These are phyloP conservation scores for Linnaemya vulpina DNA, from an alignment of 2,888 invertebrate genomes.

Conservation along the genomic window DNA sequence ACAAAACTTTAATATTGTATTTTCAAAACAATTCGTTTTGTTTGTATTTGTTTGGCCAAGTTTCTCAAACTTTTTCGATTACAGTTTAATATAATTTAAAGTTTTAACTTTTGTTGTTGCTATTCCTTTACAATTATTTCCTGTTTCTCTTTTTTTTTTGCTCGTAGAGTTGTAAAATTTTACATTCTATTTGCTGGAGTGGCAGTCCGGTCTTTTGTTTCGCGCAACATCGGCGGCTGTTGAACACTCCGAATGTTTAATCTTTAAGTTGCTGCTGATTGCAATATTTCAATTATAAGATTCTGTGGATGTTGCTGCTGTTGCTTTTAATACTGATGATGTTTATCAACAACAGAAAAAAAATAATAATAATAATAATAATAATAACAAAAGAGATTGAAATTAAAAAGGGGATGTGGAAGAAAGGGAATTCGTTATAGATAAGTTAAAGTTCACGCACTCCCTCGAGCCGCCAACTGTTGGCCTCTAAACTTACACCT, in stretches of 20 bases:
- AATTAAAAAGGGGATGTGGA: neutral
- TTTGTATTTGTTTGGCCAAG: constrained; percentile 57
- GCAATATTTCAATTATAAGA: constrained; percentile 70
- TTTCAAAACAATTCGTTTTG: constrained; percentile 53
- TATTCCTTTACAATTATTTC: no score
- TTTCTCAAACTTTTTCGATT: constrained; percentile 70
- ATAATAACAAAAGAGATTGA: constrained; percentile 2
- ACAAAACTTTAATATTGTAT: constrained; percentile 59
- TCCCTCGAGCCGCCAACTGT: constrained; percentile 37
- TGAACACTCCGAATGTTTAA: constrained; percentile 24
- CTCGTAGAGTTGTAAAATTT: constrained; percentile 46
- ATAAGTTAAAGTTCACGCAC: constrained; percentile 54
- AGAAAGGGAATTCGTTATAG: constrained; percentile 16
- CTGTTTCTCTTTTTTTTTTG: neutral
- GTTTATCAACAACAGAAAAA: constrained; percentile 46
- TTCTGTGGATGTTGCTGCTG: constrained; percentile 40
- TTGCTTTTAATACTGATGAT: constrained; percentile 30
- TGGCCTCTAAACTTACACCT: constrained; percentile 30
- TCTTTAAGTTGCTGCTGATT: constrained; percentile 48
- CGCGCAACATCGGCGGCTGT: constrained; percentile 29
- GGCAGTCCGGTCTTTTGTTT: constrained; percentile 55
- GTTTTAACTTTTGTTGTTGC: constrained; percentile 44
- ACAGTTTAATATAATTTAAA: constrained; percentile 72
- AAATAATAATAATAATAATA: no score
- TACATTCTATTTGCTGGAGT: constrained; percentile 46